Conservation (phyloP, 1,140 invertebrate genomes). For the Tigriopus japonicus region DNA sequence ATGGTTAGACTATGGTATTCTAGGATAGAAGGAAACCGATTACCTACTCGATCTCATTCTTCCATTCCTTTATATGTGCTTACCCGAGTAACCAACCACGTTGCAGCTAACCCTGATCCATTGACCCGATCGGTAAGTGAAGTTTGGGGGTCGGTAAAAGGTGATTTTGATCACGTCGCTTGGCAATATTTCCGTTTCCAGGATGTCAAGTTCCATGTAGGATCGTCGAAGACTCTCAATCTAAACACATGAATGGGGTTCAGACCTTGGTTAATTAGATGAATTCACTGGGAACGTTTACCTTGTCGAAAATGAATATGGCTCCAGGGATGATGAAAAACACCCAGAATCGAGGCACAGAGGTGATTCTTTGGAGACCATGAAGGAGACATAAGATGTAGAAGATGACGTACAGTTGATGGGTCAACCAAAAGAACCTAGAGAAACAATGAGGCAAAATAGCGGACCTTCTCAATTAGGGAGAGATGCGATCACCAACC, state of each 20-base stretch:
- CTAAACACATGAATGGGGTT: not conserved
- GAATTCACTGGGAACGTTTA: conserved; percentile 32
- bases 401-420: conserved; percentile 72
- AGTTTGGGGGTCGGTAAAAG: conserved; percentile 39
- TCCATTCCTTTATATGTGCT: too few species aligned
- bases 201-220: conserved; percentile 80
- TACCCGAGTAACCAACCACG: not conserved
- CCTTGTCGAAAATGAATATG: conserved; percentile 57
- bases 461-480: too few species aligned
- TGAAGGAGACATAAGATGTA: conserved; percentile 81
- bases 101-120: not conserved
- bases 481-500: too few species aligned
- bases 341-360: conserved; percentile 51
- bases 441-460: too few species aligned
- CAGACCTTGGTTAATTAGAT: too few species aligned
- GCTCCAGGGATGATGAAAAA: conserved; percentile 80
- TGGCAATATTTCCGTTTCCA: conserved; percentile 87
- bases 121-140: conserved; percentile 5
- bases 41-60: too few species aligned
- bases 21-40: too few species aligned
- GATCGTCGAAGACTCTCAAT: conserved; percentile 26
- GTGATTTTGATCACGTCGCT: conserved; percentile 86
- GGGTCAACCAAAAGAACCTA: conserved; percentile 88
- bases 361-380: conserved; percentile 45
- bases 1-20: conserved; percentile 97